phyloP scores from a whole-genome alignment of 2,888 invertebrate genomes.

The Thera britannica region DNA sequence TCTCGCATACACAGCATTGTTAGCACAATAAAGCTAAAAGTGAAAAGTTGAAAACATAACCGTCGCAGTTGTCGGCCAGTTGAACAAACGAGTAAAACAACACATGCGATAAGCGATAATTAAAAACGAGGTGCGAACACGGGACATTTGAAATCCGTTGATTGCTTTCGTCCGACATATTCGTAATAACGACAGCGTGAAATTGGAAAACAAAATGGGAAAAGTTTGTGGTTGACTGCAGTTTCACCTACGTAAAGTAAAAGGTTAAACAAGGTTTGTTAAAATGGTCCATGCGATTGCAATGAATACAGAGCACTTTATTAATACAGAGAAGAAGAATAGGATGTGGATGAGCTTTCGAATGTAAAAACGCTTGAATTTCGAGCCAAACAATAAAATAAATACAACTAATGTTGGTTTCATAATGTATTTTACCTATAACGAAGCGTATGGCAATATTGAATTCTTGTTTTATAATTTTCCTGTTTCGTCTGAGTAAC shows the following conservation, averaged over 20 bases:
- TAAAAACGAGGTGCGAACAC: constrained; percentile 24
- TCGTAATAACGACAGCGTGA: background rate
- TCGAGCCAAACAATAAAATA: no score
- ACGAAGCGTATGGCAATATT: no score
- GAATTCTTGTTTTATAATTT: background rate
- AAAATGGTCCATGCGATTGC: background rate
- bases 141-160: constrained; percentile 28
- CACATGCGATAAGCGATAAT: constrained; percentile 27
- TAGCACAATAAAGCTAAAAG: constrained; percentile 12
- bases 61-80: background rate
- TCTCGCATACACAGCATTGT: background rate
- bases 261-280: background rate
- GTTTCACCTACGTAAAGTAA: background rate
- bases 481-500: background rate
- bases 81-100: constrained; percentile 19
- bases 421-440: no score
- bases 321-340: no score
- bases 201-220: constrained; percentile 15
- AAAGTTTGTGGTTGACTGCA: constrained; percentile 1
- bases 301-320: background rate
- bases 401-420: no score
- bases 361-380: no score
- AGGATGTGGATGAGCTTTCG: no score
- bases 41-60: constrained; percentile 18
- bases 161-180: constrained; percentile 29